Base-by-base conservation (phyloP, 2,113 vertebrate genomes). In the Menidia beryllina region DNA sequence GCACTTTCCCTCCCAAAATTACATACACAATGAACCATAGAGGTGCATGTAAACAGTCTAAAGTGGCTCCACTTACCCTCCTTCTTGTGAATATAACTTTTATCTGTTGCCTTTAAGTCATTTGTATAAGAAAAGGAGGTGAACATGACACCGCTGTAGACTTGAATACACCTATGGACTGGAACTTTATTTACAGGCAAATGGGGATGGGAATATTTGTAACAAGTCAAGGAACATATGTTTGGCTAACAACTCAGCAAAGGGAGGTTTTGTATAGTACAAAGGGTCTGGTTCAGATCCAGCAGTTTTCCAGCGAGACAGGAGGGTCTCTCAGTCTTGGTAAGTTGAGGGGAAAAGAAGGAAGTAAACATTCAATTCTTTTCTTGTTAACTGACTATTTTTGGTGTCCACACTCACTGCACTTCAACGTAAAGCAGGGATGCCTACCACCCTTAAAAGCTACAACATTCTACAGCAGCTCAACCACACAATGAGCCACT, bases 141-240 rank as follows among this genome's bases (percentile, higher is more conserved):
- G 62, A 80, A 58, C 36, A 66, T 57, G 60, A 83, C 45, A 36
- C 75, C 38, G 64, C 72, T 83, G 84, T 79, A 84, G 78, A 89
- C 77, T 60, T 64, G 21, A 88, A 60, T 72, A 83, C 79, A 84
- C 65, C 79, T 66, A 52, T 73, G 72, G 80, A 74, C 55, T 56
- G 59, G 56, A 79, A 65, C 68, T 81, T 82, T 89, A 88, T 89
- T 86, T 89, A 91, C 88, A 91, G 60, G 70, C 72, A 43, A 60
- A 72, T 65, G 21, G 70, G 58, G 43, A 62, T 77, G 65, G 48
- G 54, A 76, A 62, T 84, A 64, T 19, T 67, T 72, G 45, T 59
- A 77, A 75, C 20, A 75, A 54, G 67, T 74, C 68, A 60, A 59
- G 53, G 56, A 52, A 59, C 50, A 49, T 34, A 69, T 17, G 60